phyloP scores from a whole-genome alignment of 1,140 invertebrate species.

The Trialeurodes vaporariorum region DNA sequence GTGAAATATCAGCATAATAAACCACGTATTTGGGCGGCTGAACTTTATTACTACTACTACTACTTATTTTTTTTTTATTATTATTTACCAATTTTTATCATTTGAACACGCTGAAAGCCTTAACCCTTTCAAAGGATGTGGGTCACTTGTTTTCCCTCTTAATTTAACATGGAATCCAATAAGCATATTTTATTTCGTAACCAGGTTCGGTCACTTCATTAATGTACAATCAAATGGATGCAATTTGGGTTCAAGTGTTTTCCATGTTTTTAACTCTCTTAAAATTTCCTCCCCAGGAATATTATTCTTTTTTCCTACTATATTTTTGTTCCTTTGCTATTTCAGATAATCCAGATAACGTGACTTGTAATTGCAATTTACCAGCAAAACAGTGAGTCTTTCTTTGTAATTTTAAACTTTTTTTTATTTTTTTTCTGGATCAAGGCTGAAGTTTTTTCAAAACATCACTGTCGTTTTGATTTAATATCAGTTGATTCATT shows the following conservation, averaged over 20 bases:
- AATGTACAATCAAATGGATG: constrained; percentile 10
- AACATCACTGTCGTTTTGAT: too few relatives aligned
- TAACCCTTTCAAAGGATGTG: background rate
- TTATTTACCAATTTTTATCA: too few relatives aligned
- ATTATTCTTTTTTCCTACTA: background rate
- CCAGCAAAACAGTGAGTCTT: constrained; percentile 38
- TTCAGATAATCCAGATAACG: constrained; percentile 16
- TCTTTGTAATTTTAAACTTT: constrained; percentile 4
- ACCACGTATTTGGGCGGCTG: too few relatives aligned
- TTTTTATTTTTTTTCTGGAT: constrained; percentile 12
- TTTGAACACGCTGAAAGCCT: too few relatives aligned
- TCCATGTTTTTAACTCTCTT: constrained; percentile 13
- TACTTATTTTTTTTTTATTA: too few relatives aligned
- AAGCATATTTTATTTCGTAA: too few relatives aligned
- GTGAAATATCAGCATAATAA: too few relatives aligned
- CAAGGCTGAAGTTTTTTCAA: too few relatives aligned
- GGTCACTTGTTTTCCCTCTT: constrained; percentile 18
- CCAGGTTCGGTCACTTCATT: too few relatives aligned
- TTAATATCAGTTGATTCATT: too few relatives aligned
- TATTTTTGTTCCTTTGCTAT: constrained; percentile 1
- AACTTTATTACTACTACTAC: too few relatives aligned
- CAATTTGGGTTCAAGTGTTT: constrained; percentile 7
- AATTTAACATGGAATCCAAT: too few relatives aligned
- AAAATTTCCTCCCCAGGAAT: constrained; percentile 13
- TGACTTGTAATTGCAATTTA: constrained; percentile 40